These are phyloP conservation scores for Saccostrea echinata DNA, from an alignment of 1,140 invertebrate genomes.

Conservation along the genomic window DNA sequence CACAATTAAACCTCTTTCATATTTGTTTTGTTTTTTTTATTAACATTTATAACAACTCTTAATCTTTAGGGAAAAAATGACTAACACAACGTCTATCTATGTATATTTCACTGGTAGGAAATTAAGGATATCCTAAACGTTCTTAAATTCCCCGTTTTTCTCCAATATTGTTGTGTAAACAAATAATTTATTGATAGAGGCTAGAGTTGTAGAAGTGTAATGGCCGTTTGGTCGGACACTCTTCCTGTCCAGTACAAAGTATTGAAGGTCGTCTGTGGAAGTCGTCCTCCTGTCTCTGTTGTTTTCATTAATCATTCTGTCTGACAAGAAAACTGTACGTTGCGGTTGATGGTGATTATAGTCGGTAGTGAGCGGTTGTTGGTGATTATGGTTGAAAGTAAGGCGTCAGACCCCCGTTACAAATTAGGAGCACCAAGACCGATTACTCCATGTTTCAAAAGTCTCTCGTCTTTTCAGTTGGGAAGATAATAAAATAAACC, in stretches of 20 bases:
- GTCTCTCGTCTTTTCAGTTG: neutral
- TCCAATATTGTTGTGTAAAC: neutral
- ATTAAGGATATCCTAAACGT: neutral
- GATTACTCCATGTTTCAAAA: neutral
- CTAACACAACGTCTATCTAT: neutral
- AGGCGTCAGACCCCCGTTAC: neutral
- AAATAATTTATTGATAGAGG: neutral
- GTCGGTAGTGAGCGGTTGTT: neutral
- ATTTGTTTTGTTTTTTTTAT: too few species aligned
- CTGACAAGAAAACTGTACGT: neutral
- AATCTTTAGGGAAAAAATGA: neutral
- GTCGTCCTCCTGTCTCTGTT: neutral
- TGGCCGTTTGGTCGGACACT: neutral
- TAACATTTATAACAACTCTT: too few species aligned
- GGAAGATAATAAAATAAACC: neutral
- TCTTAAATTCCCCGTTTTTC: neutral
- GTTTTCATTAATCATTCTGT: neutral
- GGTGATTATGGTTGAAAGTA: neutral
- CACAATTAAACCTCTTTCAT: too few species aligned
- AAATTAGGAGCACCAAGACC: neutral
- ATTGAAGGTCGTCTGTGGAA: neutral
- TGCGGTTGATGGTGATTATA: constrained; percentile 20
- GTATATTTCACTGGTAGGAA: neutral
- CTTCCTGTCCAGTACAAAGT: neutral
- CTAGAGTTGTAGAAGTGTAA: neutral